Evolutionary conservation across 2,888 invertebrate species (phyloP), one percentile per base, ranked within the genome.

Genomic region (Acleris laterana): DNA sequence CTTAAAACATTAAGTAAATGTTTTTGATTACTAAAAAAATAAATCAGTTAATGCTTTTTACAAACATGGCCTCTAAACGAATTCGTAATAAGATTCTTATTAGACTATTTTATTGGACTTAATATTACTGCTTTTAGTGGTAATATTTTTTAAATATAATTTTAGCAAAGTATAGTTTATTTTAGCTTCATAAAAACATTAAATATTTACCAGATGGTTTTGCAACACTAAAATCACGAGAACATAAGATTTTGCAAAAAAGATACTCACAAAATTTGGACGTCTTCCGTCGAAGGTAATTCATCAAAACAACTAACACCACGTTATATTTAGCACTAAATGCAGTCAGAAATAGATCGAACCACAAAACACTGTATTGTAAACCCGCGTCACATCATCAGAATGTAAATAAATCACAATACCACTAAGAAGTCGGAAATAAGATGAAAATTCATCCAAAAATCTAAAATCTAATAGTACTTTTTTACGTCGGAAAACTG

Each of bases 251-350:
- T 17, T 6, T 7, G 73, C 65, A 53, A 62, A 76, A 77, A 73
- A 73, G 13, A 70, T 84, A 91, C 91, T 91, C 90, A 91, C 91
- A 90, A 89, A 89, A 90, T 88, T 89, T 83, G 66, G 69, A 74
- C 74, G 77, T 77, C 82, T 83, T 77, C 79, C 75, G 74, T 73
- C 74, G 76, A 68, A 71, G 77, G 79, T 78, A 84, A 84, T 85
- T 84, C 85, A 90, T 87, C 84, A 84, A 84, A 83, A 83, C 77
- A 71, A 77, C 32, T 32, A 32, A 32, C 78, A 77, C 75, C 73
- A 69, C 69, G 81, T 72, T 88, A 89, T 80, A 84, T 85, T 84
- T 90, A 90, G 88, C 82, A 79, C 78, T 74, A 81, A 83, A 78
- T 76, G 80, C 75, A 78, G 85, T 90, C 89, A 82, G 83, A 90